Conservation (phyloP, 2,113 vertebrate species). For the Accipiter cooperii region DNA sequence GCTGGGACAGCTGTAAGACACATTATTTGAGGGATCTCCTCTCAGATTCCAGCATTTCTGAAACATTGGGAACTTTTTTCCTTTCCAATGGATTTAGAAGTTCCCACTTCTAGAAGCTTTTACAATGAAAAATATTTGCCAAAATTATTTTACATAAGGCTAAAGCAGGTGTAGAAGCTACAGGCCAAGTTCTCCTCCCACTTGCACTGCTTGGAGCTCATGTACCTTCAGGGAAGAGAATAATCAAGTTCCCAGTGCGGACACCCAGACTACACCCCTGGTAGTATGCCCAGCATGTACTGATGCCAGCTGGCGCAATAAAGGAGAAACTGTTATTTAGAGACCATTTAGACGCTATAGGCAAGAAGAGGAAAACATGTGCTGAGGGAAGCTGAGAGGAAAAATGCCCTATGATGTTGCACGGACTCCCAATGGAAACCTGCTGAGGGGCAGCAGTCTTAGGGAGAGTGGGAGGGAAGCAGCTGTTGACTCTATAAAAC, state of each 20-base stretch:
- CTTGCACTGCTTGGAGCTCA: not conserved
- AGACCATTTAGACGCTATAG: not conserved
- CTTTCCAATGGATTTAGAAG: not conserved
- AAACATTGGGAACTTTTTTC: not conserved
- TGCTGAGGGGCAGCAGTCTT: not conserved
- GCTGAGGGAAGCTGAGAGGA: not conserved
- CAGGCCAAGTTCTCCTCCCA: not conserved
- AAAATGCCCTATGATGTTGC: not conserved
- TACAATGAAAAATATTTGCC: not conserved
- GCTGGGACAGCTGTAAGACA: not conserved
- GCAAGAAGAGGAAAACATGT: not conserved
- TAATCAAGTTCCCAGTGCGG: not conserved
- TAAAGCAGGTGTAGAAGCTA: not conserved
- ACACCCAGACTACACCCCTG: not conserved
- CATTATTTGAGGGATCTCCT: not conserved
- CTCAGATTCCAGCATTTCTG: not conserved
- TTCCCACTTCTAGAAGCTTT: not conserved
- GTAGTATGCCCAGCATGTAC: not conserved
- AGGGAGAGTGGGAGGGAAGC: not conserved
- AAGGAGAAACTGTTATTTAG: not conserved
- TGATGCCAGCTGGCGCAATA: not conserved
- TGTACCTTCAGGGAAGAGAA: not conserved
- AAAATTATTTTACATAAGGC: not conserved
- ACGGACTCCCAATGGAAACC: not conserved
- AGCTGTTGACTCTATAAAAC: not conserved